Percentiles rank a stretch among this genome's conserved stretches.
These are phyloP conservation scores for Sebastiscus tertius DNA, from an alignment of 2,797 vertebrate species.

Conservation along the genomic window DNA sequence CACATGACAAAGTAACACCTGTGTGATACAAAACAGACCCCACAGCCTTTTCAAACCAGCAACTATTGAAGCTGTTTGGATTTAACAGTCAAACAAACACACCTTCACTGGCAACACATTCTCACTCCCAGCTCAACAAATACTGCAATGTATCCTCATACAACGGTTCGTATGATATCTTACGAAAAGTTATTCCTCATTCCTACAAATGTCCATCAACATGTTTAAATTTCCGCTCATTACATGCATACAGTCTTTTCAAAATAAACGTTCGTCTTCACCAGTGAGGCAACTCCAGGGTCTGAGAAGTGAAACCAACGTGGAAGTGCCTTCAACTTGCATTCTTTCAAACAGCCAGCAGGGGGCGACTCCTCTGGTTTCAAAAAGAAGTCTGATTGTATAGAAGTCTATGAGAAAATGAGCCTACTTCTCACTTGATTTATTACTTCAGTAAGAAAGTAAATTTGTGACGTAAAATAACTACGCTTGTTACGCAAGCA, in stretches of 20 bases:
- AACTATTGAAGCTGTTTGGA: constrained; percentile 29
- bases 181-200: fast-evolving
- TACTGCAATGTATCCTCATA: not conserved
- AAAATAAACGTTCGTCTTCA: not conserved
- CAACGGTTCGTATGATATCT: not conserved
- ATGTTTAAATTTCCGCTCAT: not conserved
- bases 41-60: constrained; percentile 20
- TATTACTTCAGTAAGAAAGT: no score
- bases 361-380: no score
- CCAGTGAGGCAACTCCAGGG: fast-evolving
- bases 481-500: not conserved
- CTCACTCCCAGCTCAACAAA: not conserved
- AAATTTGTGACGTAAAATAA: fast-evolving
- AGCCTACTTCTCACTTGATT: no score
- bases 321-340: no score
- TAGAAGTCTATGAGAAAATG: no score
- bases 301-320: no score
- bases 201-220: not conserved
- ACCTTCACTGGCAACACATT: not conserved
- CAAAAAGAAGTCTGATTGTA: no score
- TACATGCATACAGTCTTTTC: not conserved
- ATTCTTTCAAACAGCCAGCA: fast-evolving
- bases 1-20: constrained; percentile 73
- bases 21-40: constrained; percentile 57
- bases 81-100: constrained; percentile 9